Base-by-base conservation (phyloP, 35 echinoderm and acorn worm species). In the Apostichopus parvimensis region DNA sequence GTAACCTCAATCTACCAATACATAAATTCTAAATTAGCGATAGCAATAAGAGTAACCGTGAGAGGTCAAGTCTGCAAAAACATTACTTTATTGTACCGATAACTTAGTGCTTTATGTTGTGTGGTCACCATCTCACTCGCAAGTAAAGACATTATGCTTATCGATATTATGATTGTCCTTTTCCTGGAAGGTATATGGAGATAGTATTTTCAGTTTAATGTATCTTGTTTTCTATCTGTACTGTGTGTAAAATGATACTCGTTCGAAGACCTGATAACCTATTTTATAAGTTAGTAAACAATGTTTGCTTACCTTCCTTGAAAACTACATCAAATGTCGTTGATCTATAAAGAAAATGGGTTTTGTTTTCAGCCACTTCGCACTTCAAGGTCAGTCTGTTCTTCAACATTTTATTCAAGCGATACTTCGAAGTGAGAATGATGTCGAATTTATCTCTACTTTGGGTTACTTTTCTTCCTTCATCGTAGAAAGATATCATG, bases 361-460 rank as follows among this genome's bases (percentile, higher is more conserved):
- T 21, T 20, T 20, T 5, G 6, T 15, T 57, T 5, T 6, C 22
- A 21, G 9, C 1, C 13, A 58, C 80, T 54, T 59, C 57, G 45
- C 80, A 83, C 80, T 8, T 24, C 6, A 83, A 20, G 4, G 80
- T 58, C 14, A 57, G 12, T 58, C 80, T 53, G 9, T 5, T 3
- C 53, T 54, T 58, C n/a, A 21, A 4, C 4, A 15, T 12, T 52
- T 58, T 15, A 10, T 57, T 56, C 18, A 54, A 24, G 4, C 15
- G 53, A 83, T 83, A 83, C 9, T 83, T 83, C 18, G 55, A 59
- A 57, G 80, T 83, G 15, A 83, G 54, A 17, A 83, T 57, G 20
- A 83, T 15, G 54, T 83, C 55, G 57, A 83, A 83, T 58, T 55
- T 21, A 8, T 83, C 80, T 83, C 54, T 56, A 6, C 57, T 83